Percentiles rank a stretch among this genome's conserved stretches.
Evolutionary conservation across 1,140 invertebrate genomes (phyloP).

Genomic region (Olivierus martensii): DNA sequence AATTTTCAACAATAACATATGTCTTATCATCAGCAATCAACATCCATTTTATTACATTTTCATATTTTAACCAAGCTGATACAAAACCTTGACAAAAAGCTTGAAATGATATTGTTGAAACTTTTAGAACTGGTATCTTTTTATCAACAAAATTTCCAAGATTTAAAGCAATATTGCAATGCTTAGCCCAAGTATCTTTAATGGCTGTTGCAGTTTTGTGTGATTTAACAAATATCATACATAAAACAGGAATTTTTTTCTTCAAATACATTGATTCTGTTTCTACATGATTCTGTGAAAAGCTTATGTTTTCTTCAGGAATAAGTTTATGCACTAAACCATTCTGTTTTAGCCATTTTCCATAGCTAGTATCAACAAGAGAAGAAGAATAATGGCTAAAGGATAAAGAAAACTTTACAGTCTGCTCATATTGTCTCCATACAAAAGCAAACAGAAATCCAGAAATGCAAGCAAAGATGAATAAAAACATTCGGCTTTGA

Average conservation of each 20-base stretch:
- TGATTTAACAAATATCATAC: slow-evolving; percentile 19
- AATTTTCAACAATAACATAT: slow-evolving; percentile 31
- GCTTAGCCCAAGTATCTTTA: slow-evolving; percentile 21
- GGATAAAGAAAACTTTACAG: slow-evolving; percentile 12
- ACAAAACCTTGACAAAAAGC: slow-evolving; percentile 19
- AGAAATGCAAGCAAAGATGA: slow-evolving; percentile 19
- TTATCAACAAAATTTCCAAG: slow-evolving; percentile 19
- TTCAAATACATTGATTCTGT: slow-evolving; percentile 14
- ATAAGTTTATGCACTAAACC: slow-evolving; percentile 2
- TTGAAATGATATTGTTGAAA: slow-evolving; percentile 13
- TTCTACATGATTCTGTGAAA: background rate
- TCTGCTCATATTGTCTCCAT: slow-evolving; percentile 22
- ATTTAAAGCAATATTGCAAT: slow-evolving; percentile 21
- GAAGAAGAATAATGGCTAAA: slow-evolving; percentile 10
- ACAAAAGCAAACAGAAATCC: slow-evolving; percentile 23
- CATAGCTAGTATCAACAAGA: slow-evolving; percentile 14
- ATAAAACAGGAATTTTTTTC: slow-evolving; percentile 17
- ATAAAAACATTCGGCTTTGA: slow-evolving; percentile 15
- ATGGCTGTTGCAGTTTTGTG: slow-evolving; percentile 18
- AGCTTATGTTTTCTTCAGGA: slow-evolving; percentile 17
- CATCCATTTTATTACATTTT: slow-evolving; percentile 30
- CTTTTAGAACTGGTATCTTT: slow-evolving; percentile 20
- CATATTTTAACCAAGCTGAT: slow-evolving; percentile 13
- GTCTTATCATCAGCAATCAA: slow-evolving; percentile 33
- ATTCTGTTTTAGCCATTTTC: slow-evolving; percentile 15